Base-by-base conservation (phyloP, 2,113 vertebrate species). In the Bubalus kerabau region DNA sequence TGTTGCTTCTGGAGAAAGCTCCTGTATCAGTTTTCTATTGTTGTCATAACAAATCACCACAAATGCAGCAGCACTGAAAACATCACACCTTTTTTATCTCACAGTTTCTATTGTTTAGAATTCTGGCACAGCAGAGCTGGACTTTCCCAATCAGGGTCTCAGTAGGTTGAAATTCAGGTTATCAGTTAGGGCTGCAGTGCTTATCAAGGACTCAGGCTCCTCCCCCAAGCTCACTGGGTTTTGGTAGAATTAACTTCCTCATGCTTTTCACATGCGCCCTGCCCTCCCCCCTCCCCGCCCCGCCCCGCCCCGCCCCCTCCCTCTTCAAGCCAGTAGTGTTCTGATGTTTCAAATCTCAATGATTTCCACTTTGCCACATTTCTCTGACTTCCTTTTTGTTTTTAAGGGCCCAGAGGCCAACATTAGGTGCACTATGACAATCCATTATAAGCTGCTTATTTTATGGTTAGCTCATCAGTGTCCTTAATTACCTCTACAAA, bases 161-260 rank as follows among this genome's bases (percentile, higher is more conserved):
- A n/a, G 60, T n/a, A 86, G 36, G 19, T 21, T 91, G 40, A 46
- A 43, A 40, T 90, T 57, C 86, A 94, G 23, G 24, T 64, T 64
- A 50, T 26, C 12, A 40, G 1, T 17, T 19, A 23, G 6, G 13
- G 17, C 64, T 90, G 5, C 32, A 83, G 28, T 64, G 64, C 59
- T 60, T 43, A 64, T 6, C 21, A 21, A 46, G 52, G 40, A 17
- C 21, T 60, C 36, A 84, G 36, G 1, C 23, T 92, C 62, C 28
- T 92, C 32, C 9, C 48, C 67, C 21, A 57, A 93, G 17, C 15
- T 88, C 56, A 56, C 23, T 80, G 16, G 56, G 40, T 83, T 46
- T 97, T 82, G 50, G n/a, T 46, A 93, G 50, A 95, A 87, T 88
- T 87, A 54, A 71, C 59, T 92, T 78, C 21, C 40, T 80, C n/a